Evolutionary conservation across 53 echinoderm and acorn worm species (phyloP).

Genomic region (Henricia sp.): DNA sequence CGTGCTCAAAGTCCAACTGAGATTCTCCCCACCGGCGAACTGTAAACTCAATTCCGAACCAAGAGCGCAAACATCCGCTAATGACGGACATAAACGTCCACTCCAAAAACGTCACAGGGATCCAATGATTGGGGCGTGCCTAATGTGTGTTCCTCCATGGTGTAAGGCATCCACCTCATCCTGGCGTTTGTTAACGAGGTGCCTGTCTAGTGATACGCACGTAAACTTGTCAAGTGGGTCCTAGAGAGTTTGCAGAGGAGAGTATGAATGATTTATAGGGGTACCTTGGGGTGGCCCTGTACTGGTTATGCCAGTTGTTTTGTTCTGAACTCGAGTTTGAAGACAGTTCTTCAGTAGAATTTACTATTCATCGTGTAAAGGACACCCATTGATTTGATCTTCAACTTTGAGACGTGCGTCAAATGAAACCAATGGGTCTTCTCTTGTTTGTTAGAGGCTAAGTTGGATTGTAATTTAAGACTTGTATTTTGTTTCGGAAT

Average conservation of each 20-base stretch:
- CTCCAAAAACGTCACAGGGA: conserved; percentile 30
- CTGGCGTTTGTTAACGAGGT: not conserved
- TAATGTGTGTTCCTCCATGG: not conserved
- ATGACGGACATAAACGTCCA: conserved; percentile 19
- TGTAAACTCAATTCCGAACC: conserved; percentile 5
- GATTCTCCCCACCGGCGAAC: not conserved
- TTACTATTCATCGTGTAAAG: no score
- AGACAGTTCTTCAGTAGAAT: no score
- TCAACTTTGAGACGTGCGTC: no score
- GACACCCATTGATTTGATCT: no score
- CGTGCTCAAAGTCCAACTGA: no score
- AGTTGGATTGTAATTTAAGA: no score
- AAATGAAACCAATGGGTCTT: no score
- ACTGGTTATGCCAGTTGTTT: no score
- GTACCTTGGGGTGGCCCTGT: no score
- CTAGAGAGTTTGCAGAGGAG: conserved; percentile 6
- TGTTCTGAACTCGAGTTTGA: no score
- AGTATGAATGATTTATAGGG: conserved; percentile 49
- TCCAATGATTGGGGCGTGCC: conserved; percentile 5
- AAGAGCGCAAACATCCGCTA: conserved; percentile 20
- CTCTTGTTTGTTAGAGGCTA: no score
- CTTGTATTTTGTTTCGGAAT: no score
- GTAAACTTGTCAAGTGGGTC: conserved; percentile 14
- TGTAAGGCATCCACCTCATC: conserved; percentile 10
- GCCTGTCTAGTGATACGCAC: not conserved